Evolutionary conservation across 2,888 invertebrate genomes (phyloP), one percentile per base, ranked within the genome.

Genomic region (Crocallis elinguaria): DNA sequence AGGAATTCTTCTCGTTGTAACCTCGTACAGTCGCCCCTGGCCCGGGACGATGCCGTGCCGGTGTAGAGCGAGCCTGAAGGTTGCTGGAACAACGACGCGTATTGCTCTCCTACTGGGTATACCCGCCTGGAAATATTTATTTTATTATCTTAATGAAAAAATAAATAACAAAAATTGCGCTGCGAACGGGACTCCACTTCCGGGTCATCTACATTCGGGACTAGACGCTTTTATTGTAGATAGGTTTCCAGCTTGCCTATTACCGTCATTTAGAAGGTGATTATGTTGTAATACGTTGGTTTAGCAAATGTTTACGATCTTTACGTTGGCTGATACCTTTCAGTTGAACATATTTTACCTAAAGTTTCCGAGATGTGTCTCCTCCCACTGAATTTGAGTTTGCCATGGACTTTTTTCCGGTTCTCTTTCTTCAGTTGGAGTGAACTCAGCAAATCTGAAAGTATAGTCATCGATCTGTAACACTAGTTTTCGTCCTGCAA

Each of bases 341-440:
- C n/a, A n/a, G 12, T 27, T 25, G 5, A 19, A 19, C 19, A 19
- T 19, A 9, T 19, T 12, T 51, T 71, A 88, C 92, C 92, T 87
- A 75, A 94, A 97, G 69, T 95, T 94, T 13, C 96, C 97, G 65
- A 94, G 90, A 75, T 96, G 94, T n/a, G 93, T 92, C 70, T 95
- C 93, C 73, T 96, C 95, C 95, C 95, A 95, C 53, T 93, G 93
- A 61, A 94, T 93, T 75, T 95, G 95, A 7, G 83, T 88, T 66
- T 93, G 92, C 86, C 93, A 85, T 0, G 92, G 88, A 64, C 88
- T 92, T 48, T 89, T 92, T 55, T 91, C 90, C 1, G 80, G 84
- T 64, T 84, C 90, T 48, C 75, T 88, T 7, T 90, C 89, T 38
- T 91, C 90, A 4, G 66, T 51, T 1, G 81, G 77, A 0, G 80